A percentile compares a stretch with the other conserved stretches of the same genome.
Evolutionary conservation across 2,888 invertebrate species (phyloP).

Genomic region (Apodemia zela): DNA sequence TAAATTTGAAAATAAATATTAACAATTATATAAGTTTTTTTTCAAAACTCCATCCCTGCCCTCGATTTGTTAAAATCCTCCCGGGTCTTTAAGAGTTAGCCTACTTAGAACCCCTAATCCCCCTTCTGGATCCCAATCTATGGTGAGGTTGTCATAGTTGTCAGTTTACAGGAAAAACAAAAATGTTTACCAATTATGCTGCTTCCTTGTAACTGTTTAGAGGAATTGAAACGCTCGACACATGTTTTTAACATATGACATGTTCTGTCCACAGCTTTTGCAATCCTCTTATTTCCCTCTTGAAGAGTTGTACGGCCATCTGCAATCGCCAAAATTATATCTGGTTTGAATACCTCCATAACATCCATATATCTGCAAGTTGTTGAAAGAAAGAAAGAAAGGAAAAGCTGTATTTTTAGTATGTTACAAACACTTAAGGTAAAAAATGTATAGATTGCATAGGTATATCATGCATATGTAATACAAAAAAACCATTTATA

Average conservation of each 20-base stretch:
- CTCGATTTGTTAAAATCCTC: no score
- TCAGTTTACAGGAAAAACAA: constrained; percentile 13
- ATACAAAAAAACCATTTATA: no score
- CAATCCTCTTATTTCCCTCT: constrained; percentile 85
- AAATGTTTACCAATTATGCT: constrained; percentile 65
- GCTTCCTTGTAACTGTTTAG: constrained; percentile 62
- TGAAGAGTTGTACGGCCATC: constrained; percentile 86
- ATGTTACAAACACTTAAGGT: neutral
- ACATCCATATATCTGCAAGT: constrained; percentile 85
- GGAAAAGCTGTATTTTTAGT: neutral
- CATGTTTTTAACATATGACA: constrained; percentile 84
- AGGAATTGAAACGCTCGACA: constrained; percentile 82
- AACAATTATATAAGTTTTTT: no score
- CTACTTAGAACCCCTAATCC: no score
- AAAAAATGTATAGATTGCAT: no score
- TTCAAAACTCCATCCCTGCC: no score
- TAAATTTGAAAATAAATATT: no score
- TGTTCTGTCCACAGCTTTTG: constrained; percentile 86
- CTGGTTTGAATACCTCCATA: constrained; percentile 88
- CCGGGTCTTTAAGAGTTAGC: no score
- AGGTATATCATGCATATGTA: no score
- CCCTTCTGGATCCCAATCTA: no score
- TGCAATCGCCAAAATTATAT: constrained; percentile 89
- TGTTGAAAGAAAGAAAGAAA: constrained; percentile 17
- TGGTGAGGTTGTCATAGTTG: no score